A percentile compares a stretch with the other conserved stretches of the same genome.
These are phyloP conservation scores for Cephalopholis sonnerati DNA, from an alignment of 2,113 vertebrate genomes.

Conservation along the genomic window DNA sequence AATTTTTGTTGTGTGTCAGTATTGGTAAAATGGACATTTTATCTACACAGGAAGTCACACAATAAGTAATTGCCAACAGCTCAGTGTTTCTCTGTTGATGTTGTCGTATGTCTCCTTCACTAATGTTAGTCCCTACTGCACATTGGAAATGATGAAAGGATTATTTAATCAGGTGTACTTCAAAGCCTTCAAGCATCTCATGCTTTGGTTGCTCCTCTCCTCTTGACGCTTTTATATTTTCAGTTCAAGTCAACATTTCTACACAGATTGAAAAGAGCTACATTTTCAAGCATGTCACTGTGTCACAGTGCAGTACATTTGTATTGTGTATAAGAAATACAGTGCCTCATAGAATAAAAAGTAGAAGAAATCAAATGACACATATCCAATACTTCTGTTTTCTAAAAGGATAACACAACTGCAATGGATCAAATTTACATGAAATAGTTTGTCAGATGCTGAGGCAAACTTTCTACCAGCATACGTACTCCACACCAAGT, in stretches of 20 bases:
- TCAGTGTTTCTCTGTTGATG: background rate
- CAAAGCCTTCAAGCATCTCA: background rate
- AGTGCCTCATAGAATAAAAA: background rate
- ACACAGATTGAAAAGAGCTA: background rate
- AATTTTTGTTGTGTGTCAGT: background rate
- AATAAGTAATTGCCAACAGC: background rate
- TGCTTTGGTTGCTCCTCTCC: background rate
- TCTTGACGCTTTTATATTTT: background rate
- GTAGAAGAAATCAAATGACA: background rate
- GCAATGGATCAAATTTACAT: background rate
- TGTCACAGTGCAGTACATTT: background rate
- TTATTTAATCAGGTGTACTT: conserved; percentile 1
- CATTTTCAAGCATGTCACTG: background rate
- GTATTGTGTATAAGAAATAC: too few relatives aligned
- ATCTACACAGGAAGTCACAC: background rate
- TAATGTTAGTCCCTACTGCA: background rate
- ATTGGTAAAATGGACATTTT: background rate
- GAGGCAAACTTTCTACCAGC: background rate
- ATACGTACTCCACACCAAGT: background rate
- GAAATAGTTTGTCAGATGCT: background rate
- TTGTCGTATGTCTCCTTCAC: background rate
- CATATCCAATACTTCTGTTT: background rate
- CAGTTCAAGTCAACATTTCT: background rate
- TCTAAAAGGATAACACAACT: background rate
- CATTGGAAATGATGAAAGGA: background rate